These are phyloP conservation scores for Catharus ustulatus DNA, from an alignment of 2,797 vertebrate genomes.

Conservation along the genomic window DNA sequence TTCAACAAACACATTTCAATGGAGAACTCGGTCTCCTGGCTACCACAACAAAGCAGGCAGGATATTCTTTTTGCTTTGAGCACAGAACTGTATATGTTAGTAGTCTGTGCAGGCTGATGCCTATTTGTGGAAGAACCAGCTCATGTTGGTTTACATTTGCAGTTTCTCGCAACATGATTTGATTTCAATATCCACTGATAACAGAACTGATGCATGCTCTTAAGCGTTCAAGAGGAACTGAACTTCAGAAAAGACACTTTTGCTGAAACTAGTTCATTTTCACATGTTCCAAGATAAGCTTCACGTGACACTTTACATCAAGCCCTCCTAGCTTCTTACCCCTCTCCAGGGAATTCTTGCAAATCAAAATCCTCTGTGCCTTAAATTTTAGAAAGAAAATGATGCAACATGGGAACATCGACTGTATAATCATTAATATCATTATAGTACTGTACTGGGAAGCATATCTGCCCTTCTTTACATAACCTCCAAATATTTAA, in stretches of 20 bases:
- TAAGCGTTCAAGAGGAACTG: background rate
- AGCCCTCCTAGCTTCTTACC: background rate
- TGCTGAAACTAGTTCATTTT: slow-evolving; percentile 23
- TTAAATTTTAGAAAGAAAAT: slow-evolving; percentile 32
- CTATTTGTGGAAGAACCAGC: background rate
- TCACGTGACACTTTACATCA: background rate
- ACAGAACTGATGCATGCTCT: background rate
- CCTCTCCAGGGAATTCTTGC: background rate
- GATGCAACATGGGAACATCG: background rate
- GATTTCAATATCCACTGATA: slow-evolving; percentile 7
- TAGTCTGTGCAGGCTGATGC: slow-evolving; percentile 5
- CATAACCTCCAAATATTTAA: background rate
- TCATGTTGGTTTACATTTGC: slow-evolving; percentile 2
- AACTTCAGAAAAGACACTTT: background rate
- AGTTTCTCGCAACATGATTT: slow-evolving; percentile 11
- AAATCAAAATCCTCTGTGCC: background rate
- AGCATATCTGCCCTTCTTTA: background rate
- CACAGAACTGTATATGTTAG: background rate
- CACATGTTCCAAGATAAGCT: slow-evolving; percentile 8
- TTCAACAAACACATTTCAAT: background rate
- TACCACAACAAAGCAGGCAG: slow-evolving; percentile 34
- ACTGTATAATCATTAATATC: background rate
- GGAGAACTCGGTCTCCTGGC: slow-evolving; percentile 3
- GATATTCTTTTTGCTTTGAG: slow-evolving; percentile 20
- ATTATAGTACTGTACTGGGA: background rate